Base-by-base conservation (phyloP, 2,888 invertebrate species). In the Cordilura impudica region DNA sequence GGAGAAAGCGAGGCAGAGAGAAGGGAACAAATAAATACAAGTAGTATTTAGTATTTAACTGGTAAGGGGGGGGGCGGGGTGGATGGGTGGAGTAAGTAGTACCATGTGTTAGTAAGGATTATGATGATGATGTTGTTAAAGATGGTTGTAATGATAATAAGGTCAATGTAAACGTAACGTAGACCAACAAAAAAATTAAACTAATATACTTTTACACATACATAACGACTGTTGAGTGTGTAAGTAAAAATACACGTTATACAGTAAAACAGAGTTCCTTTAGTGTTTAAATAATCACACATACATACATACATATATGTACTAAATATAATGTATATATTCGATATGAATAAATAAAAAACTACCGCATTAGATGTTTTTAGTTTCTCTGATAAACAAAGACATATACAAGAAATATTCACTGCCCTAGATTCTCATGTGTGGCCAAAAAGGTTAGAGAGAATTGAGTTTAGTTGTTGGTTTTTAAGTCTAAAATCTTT, bases 81-180 rank as follows among this genome's bases (percentile, higher is more conserved):
- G 35, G 4, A 39, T 39, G 4, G 10, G n/a, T 39, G 35, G 4
- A 12, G 4, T n/a, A 4, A n/a, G n/a, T 2, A n/a, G 35, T 39
- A 39, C 5, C 35, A 39, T n/a, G 31, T 31, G 31, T 31, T 31
- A 31, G 10, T 31, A 12, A 31, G 31, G 12, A 31, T 10, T 10
- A n/a, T 39, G 35, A n/a, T n/a, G 35, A 39, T 39, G n/a, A 39
- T 12, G 35, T 12, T 35, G 10, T 4, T 12, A n/a, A n/a, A n/a
- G 12, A 39, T n/a, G n/a, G 10, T 67, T 26, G 18, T 54, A 56
- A 54, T 56, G 54, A 47, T 61, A 61, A 69, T 63, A 60, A 56
- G 69, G 67, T 61, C 67, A 69, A 61, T 67, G 67, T 60, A 66
- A 60, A 56, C 35, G 18, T 23, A 53, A 60, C 63, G 58, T 14